These are phyloP conservation scores for Potorous gilbertii DNA, from an alignment of 2,797 vertebrate genomes.

Conservation along the genomic window DNA sequence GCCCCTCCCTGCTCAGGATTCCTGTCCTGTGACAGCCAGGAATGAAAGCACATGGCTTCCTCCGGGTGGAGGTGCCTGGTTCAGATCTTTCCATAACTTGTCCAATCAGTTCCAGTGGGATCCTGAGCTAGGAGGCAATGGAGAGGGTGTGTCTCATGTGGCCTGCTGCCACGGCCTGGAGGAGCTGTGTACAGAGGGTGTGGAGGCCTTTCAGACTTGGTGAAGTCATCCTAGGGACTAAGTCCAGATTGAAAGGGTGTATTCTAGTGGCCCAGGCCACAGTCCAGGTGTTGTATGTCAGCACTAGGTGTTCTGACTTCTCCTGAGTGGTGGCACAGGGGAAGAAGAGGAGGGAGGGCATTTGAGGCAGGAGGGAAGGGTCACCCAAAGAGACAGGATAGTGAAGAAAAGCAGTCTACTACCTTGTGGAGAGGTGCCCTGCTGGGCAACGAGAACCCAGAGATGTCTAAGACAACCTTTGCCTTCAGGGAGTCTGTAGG, in stretches of 20 bases:
- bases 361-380: neutral
- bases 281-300: constrained; percentile 1
- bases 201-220: neutral
- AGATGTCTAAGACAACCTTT: neutral
- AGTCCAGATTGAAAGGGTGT: constrained; percentile 7
- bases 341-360: neutral
- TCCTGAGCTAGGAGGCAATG: neutral
- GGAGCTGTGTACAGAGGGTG: neutral
- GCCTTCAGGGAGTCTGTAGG: neutral
- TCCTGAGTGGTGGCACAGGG: neutral
- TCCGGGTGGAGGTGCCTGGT: constrained; percentile 1
- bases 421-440: neutral
- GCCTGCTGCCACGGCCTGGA: neutral
- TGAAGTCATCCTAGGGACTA: neutral
- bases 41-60: neutral
- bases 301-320: neutral
- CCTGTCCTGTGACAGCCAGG: neutral
- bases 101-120: neutral
- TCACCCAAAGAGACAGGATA: neutral
- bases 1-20: neutral
- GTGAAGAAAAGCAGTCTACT: neutral
- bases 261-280: neutral
- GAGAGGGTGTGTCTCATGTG: neutral
- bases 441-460: neutral
- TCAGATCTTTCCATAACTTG: neutral